phyloP scores from a whole-genome alignment of 2,888 invertebrate species.

The Perdita meconis region DNA sequence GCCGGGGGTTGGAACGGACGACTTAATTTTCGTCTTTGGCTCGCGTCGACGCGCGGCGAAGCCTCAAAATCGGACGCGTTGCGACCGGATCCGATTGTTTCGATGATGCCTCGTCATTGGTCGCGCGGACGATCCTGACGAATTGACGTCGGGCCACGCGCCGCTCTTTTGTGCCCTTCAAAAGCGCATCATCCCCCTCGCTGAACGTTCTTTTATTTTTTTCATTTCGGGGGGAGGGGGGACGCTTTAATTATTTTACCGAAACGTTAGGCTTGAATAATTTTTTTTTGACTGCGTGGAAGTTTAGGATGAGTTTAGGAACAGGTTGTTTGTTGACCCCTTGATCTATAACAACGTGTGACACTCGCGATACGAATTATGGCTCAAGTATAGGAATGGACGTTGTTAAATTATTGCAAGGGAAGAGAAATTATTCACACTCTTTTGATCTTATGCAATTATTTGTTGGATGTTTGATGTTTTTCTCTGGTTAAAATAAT shows the following conservation, averaged over 20 bases:
- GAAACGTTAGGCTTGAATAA: not conserved
- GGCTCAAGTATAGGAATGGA: too few species aligned
- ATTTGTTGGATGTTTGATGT: too few species aligned
- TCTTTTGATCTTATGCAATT: too few species aligned
- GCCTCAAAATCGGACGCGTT: constrained; percentile 9
- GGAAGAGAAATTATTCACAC: too few species aligned
- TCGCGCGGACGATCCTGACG: constrained; percentile 21
- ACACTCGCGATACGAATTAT: too few species aligned
- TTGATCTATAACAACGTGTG: too few species aligned
- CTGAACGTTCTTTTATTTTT: constrained; percentile 4
- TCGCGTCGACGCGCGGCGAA: constrained; percentile 20
- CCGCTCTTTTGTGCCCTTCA: constrained; percentile 32
- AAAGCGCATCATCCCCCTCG: not conserved
- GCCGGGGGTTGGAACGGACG: constrained; percentile 8
- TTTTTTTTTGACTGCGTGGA: not conserved
- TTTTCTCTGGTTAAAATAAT: too few species aligned
- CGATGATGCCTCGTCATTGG: constrained; percentile 31
- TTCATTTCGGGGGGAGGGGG: not conserved
- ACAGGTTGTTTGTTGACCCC: too few species aligned
- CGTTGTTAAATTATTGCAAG: too few species aligned
- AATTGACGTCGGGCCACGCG: constrained; percentile 40
- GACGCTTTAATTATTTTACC: constrained; percentile 4
- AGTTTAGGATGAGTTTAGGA: not conserved
- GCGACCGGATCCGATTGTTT: constrained; percentile 47
- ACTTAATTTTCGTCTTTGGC: constrained; percentile 47